Evolutionary conservation across 2,113 vertebrate species (phyloP).

Genomic region (Podocnemis expansa): DNA sequence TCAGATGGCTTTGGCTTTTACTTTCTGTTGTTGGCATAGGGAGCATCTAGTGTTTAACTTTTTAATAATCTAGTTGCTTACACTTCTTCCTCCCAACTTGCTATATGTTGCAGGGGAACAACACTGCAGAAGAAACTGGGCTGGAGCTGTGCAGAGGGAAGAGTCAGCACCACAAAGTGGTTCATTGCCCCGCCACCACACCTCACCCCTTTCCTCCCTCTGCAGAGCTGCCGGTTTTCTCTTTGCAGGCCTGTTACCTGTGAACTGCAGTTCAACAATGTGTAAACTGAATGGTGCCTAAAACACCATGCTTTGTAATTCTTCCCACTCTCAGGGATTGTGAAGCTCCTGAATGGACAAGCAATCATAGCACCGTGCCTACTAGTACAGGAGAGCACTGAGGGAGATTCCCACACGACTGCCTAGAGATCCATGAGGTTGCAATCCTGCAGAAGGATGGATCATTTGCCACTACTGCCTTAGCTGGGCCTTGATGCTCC

Average conservation of each 20-base stretch:
- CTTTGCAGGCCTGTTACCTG: neutral
- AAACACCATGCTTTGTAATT: neutral
- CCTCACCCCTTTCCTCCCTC: neutral
- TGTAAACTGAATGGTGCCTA: neutral
- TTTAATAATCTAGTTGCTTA: neutral
- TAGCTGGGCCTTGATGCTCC: neutral
- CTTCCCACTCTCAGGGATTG: neutral
- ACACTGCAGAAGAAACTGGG: neutral
- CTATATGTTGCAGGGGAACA: neutral
- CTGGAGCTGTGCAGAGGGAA: neutral
- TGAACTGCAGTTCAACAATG: neutral
- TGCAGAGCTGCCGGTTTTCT: neutral
- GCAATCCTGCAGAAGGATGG: neutral
- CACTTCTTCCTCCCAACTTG: neutral
- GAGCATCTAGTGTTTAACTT: neutral
- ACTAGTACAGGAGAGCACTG: neutral
- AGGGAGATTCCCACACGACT: neutral
- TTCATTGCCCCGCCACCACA: neutral
- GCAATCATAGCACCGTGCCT: neutral
- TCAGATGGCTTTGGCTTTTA: neutral
- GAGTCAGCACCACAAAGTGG: neutral
- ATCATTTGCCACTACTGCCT: neutral
- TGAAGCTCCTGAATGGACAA: neutral
- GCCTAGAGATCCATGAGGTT: neutral
- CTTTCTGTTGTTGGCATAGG: neutral